Conservation (phyloP, 2,888 invertebrate genomes). For the Desoria tigrina region DNA sequence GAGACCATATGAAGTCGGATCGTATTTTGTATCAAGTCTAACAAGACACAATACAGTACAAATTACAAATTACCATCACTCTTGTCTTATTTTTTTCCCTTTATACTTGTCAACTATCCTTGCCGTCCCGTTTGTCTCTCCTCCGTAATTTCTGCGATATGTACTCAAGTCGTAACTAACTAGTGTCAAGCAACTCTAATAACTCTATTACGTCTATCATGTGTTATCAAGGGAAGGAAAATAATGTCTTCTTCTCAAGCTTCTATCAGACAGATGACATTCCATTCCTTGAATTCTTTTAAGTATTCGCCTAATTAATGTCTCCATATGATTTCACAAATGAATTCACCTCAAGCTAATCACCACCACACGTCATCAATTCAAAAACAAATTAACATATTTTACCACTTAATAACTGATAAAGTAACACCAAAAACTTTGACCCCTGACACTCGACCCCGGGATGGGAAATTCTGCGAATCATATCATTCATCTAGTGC, state of each 20-base stretch:
- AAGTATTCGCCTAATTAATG: background rate
- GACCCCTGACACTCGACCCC: conserved; percentile 3
- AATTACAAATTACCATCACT: conserved; percentile 29
- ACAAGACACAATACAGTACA: conserved; percentile 17
- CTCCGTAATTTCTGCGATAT: background rate
- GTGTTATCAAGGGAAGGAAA: background rate
- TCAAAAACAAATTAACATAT: conserved; percentile 12
- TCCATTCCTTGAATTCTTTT: conserved; percentile 3
- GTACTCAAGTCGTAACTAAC: too few relatives aligned
- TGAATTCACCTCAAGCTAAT: conserved; percentile 1
- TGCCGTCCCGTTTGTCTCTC: background rate
- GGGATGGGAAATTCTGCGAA: too few relatives aligned
- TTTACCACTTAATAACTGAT: conserved; percentile 19
- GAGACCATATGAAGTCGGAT: too few relatives aligned
- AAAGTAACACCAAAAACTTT: conserved; percentile 5
- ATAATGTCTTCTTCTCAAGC: background rate
- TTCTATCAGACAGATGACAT: conserved; percentile 1
- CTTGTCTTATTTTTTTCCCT: background rate
- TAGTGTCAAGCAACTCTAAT: background rate
- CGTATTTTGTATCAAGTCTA: background rate
- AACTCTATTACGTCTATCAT: background rate
- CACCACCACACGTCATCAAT: conserved; percentile 6
- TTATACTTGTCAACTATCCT: conserved; percentile 9
- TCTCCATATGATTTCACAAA: background rate
- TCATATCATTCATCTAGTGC: background rate